Percentiles rank a stretch among this genome's conserved stretches.
Conservation (phyloP, 2,797 vertebrate genomes). For the Mus spretus region DNA sequence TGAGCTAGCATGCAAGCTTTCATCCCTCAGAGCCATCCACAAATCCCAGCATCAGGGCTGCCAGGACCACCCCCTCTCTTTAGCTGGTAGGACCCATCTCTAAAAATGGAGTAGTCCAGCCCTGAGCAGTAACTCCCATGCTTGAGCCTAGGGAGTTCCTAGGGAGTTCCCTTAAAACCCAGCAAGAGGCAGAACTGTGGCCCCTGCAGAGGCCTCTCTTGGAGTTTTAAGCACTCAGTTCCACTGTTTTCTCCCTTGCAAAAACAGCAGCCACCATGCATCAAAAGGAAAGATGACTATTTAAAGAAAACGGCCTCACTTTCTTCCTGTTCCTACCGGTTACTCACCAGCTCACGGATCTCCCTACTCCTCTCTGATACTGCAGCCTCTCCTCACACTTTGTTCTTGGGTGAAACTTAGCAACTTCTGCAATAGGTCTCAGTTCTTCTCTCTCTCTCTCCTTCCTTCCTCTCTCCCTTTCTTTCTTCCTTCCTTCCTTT, state of each 20-base stretch:
- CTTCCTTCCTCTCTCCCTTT: no score
- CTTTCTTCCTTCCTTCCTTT: no score
- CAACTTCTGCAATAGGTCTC: slow-evolving; percentile 67
- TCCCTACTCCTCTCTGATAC: neutral
- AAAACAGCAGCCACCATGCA: slow-evolving; percentile 10
- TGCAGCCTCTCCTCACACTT: neutral
- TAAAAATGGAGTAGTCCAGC: rapidly evolving
- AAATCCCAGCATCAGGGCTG: neutral
- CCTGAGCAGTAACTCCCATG: slow-evolving; percentile 33
- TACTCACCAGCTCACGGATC: neutral
- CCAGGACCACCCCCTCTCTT: neutral
- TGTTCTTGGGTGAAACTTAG: slow-evolving; percentile 39
- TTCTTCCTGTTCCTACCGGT: neutral
- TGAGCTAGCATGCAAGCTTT: neutral
- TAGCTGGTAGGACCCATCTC: neutral
- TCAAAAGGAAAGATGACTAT: neutral
- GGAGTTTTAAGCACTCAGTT: slow-evolving; percentile 2
- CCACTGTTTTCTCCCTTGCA: slow-evolving; percentile 3
- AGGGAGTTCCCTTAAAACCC: slow-evolving; percentile 24
- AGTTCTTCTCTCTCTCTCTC: neutral
- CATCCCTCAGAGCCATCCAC: neutral
- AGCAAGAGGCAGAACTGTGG: slow-evolving; percentile 30
- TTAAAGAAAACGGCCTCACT: neutral
- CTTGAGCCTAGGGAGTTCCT: neutral
- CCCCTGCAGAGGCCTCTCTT: neutral